phyloP scores from a whole-genome alignment of 2,888 invertebrate species.

The Spicauda simplicius region DNA sequence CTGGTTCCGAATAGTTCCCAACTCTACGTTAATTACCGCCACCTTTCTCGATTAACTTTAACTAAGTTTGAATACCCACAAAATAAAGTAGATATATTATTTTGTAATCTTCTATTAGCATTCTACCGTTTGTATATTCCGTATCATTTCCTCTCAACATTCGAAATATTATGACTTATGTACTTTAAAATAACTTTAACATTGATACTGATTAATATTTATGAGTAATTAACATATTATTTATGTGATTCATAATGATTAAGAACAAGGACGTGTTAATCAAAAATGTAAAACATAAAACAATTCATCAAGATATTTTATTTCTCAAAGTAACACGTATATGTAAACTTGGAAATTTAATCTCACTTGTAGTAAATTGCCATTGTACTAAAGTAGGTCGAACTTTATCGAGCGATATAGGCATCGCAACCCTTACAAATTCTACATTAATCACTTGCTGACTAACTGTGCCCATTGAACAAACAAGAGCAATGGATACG shows the following conservation, averaged over 20 bases:
- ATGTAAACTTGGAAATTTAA: no score
- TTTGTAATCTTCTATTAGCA: neutral
- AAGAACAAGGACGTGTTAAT: neutral
- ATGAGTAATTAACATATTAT: no score
- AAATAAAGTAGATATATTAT: slow-evolving; percentile 48
- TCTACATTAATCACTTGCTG: neutral
- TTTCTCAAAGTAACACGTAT: no score
- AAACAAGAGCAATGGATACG: no score
- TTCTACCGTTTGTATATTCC: neutral
- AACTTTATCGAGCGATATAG: neutral
- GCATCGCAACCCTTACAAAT: neutral
- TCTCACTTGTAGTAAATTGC: no score
- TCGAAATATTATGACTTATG: no score
- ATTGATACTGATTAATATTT: no score
- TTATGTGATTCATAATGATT: neutral
- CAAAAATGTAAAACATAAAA: neutral
- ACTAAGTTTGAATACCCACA: slow-evolving; percentile 50
- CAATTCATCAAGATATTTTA: no score
- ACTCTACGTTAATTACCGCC: slow-evolving; percentile 46
- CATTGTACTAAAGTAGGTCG: no score
- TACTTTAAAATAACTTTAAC: no score
- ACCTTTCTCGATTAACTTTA: slow-evolving; percentile 41
- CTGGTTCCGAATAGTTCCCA: slow-evolving; percentile 20
- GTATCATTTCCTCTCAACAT: neutral
- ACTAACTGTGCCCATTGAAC: no score